Conservation (phyloP, 2,888 invertebrate genomes). For the Macropis europaea region DNA sequence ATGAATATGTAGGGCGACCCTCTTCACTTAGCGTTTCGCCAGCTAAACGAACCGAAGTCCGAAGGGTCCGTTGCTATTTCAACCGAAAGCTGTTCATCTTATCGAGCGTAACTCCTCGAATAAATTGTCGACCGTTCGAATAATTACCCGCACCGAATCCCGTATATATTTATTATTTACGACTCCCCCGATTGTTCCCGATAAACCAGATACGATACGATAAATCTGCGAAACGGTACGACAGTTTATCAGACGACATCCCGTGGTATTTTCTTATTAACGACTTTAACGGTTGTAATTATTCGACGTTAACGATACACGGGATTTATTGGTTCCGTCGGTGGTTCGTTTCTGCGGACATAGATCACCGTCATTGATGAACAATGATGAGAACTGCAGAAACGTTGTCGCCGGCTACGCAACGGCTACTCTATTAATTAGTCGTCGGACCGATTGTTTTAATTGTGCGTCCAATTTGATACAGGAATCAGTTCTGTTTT, state of each 20-base stretch:
- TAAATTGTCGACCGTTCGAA: slow-evolving; percentile 40
- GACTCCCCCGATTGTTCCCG: slow-evolving; percentile 23
- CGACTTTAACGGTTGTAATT: not conserved
- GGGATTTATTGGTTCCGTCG: not conserved
- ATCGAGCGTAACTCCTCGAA: slow-evolving; percentile 44
- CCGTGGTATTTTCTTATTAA: not conserved
- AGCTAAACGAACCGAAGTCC: slow-evolving; percentile 36
- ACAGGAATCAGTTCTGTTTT: not conserved
- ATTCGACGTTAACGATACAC: not conserved
- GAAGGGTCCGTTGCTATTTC: slow-evolving; percentile 46
- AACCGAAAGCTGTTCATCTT: slow-evolving; percentile 41
- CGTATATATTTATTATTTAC: slow-evolving; percentile 27
- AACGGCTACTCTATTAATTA: slow-evolving; percentile 3
- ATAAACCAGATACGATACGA: slow-evolving; percentile 27
- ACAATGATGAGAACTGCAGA: not conserved
- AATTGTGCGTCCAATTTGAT: not conserved
- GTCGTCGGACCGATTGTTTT: not conserved
- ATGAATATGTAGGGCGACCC: slow-evolving; percentile 53
- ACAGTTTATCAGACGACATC: not conserved
- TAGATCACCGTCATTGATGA: not conserved
- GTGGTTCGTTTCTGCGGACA: not conserved
- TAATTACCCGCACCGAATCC: slow-evolving; percentile 31
- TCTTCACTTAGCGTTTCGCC: slow-evolving; percentile 18
- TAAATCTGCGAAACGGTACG: not conserved
- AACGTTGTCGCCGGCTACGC: slow-evolving; percentile 4